These are phyloP conservation scores for Tenebrio molitor DNA, from an alignment of 1,140 invertebrate species.

Conservation along the genomic window DNA sequence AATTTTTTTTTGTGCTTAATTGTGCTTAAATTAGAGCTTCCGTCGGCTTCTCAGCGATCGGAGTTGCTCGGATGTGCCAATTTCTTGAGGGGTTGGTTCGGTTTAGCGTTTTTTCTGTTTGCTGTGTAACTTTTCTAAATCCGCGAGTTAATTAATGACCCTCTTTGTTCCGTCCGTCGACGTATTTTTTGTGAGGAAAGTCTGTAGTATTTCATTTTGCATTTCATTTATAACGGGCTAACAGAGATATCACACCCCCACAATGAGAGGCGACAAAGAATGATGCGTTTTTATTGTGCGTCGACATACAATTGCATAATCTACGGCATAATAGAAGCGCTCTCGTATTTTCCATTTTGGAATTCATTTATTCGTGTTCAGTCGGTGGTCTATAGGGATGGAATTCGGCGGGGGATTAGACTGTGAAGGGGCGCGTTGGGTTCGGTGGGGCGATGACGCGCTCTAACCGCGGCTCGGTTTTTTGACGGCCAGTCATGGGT, in stretches of 20 bases:
- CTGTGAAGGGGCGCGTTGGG: constrained; percentile 41
- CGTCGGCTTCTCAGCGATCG: too few relatives aligned
- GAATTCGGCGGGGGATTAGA: constrained; percentile 51
- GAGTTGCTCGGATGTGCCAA: too few relatives aligned
- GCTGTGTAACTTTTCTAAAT: constrained; percentile 3
- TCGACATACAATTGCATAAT: constrained; percentile 62
- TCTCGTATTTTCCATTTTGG: constrained; percentile 59
- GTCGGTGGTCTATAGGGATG: constrained; percentile 48
- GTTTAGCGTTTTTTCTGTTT: too few relatives aligned
- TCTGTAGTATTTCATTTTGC: constrained; percentile 48
- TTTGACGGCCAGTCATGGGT: constrained; percentile 56
- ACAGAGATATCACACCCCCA: constrained; percentile 60
- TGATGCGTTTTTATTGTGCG: constrained; percentile 59
- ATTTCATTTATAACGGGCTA: constrained; percentile 57
- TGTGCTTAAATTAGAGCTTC: too few relatives aligned
- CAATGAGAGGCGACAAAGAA: constrained; percentile 58
- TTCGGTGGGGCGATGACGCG: constrained; percentile 16
- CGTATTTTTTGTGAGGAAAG: constrained; percentile 18
- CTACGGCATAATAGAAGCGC: constrained; percentile 58
- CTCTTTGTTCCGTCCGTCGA: constrained; percentile 7
- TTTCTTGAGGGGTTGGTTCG: too few relatives aligned
- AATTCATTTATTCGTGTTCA: constrained; percentile 56
- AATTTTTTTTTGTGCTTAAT: too few relatives aligned
- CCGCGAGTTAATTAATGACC: constrained; percentile 1
- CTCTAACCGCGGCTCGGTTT: constrained; percentile 50